Evolutionary conservation across 2,888 invertebrate genomes (phyloP).

Genomic region (Plagodis dolabraria): DNA sequence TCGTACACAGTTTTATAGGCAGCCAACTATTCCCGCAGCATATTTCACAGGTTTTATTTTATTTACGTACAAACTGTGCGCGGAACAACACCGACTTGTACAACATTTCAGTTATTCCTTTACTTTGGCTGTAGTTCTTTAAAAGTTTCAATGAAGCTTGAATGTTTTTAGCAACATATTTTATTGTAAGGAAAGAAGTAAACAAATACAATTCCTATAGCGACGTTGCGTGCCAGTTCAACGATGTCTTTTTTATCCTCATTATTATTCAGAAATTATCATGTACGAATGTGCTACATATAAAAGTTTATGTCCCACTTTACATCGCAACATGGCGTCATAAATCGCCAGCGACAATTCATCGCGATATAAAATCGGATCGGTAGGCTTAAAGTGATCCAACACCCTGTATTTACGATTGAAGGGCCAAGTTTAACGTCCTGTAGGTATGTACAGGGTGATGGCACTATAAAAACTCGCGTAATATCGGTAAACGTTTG

Average conservation of each 20-base stretch:
- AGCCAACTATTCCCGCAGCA: conserved; percentile 25
- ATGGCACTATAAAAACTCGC: conserved; percentile 72
- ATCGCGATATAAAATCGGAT: conserved; percentile 70
- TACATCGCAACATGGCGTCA: conserved; percentile 58
- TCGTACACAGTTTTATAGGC: conserved; percentile 42
- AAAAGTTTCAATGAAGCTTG: not conserved
- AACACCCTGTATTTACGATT: conserved; percentile 71
- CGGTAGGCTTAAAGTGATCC: conserved; percentile 69
- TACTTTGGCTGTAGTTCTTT: not conserved
- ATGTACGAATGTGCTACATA: conserved; percentile 47
- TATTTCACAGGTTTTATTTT: conserved; percentile 22
- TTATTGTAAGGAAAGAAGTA: not conserved
- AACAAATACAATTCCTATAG: conserved; percentile 2
- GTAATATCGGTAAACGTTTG: conserved; percentile 77
- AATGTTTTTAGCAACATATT: not conserved
- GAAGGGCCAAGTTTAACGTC: conserved; percentile 66
- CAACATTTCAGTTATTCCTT: not conserved
- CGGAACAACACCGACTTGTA: conserved; percentile 6
- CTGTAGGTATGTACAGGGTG: conserved; percentile 66
- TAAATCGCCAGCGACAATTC: conserved; percentile 73
- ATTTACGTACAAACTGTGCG: conserved; percentile 18
- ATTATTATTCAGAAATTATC: conserved; percentile 35
- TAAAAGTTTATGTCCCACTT: conserved; percentile 56
- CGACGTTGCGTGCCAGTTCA: not conserved
- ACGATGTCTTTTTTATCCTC: conserved; percentile 10